These are phyloP conservation scores for Theristicus caerulescens DNA, from an alignment of 2,113 vertebrate species.

Conservation along the genomic window DNA sequence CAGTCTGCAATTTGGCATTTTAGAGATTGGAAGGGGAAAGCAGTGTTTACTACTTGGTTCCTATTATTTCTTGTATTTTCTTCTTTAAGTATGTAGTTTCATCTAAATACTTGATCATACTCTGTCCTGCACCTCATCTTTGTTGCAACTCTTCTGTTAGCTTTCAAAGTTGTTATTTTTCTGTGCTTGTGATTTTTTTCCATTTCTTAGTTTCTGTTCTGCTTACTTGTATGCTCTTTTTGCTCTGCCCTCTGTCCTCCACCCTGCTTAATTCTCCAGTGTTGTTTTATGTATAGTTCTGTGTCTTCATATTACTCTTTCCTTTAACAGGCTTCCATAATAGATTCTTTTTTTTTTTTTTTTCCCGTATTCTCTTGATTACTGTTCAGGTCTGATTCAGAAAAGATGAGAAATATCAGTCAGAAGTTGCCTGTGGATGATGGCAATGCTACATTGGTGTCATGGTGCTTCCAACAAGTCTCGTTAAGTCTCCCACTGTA, in stretches of 20 bases:
- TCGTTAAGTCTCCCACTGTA: neutral
- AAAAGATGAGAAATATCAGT: neutral
- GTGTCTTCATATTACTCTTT: neutral
- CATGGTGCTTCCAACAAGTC: neutral
- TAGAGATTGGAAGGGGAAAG: neutral
- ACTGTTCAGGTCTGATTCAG: neutral
- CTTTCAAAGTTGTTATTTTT: neutral
- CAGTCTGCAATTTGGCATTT: neutral
- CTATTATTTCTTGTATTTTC: neutral
- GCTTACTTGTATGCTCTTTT: neutral
- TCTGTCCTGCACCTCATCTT: neutral
- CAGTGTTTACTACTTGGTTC: neutral
- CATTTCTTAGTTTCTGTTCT: neutral
- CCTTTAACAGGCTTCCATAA: neutral
- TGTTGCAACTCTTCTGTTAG: neutral
- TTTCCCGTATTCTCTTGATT: neutral
- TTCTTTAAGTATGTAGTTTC: neutral
- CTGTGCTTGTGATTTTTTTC: neutral
- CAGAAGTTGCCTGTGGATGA: neutral
- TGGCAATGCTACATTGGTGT: neutral
- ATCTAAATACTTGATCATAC: neutral
- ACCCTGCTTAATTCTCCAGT: neutral
- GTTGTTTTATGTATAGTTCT: neutral
- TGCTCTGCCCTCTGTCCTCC: neutral
- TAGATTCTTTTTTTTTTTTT: neutral